Conservation (phyloP, 2,888 invertebrate species). For the Enchytraeus crypticus region DNA sequence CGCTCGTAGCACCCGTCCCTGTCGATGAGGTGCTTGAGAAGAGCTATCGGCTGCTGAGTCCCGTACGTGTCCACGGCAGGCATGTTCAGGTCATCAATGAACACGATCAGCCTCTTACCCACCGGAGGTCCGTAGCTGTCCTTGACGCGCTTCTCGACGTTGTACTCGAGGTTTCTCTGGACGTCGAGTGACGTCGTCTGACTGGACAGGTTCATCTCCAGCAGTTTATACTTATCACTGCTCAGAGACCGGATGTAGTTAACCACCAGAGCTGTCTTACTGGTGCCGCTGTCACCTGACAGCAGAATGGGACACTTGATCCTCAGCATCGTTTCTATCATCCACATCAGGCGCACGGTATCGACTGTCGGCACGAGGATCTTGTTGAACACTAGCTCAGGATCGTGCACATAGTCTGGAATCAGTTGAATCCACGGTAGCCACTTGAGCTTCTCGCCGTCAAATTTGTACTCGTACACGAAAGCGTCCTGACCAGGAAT, state of each 20-base stretch:
- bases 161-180: constrained; percentile 75
- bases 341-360: constrained; percentile 67
- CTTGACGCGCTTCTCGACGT: constrained; percentile 79
- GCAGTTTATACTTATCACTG: constrained; percentile 57
- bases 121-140: constrained; percentile 80
- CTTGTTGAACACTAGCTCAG: constrained; percentile 63
- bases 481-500: constrained; percentile 64
- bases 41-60: constrained; percentile 84
- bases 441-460: constrained; percentile 63
- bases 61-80: constrained; percentile 74
- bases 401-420: constrained; percentile 66
- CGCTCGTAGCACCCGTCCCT: constrained; percentile 79
- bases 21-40: constrained; percentile 78
- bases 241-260: constrained; percentile 69
- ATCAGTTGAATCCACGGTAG: constrained; percentile 76
- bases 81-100: constrained; percentile 92
- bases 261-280: constrained; percentile 79
- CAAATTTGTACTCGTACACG: constrained; percentile 74
- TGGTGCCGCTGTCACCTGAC: constrained; percentile 83
- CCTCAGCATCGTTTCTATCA: constrained; percentile 61
- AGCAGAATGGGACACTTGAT: constrained; percentile 71
- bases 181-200: constrained; percentile 83
- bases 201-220: constrained; percentile 83
- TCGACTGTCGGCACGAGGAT: constrained; percentile 84
- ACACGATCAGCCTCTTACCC: constrained; percentile 78